These are phyloP conservation scores for Cricetomys ansorgei DNA, from an alignment of 2,113 vertebrate genomes.

Conservation along the genomic window DNA sequence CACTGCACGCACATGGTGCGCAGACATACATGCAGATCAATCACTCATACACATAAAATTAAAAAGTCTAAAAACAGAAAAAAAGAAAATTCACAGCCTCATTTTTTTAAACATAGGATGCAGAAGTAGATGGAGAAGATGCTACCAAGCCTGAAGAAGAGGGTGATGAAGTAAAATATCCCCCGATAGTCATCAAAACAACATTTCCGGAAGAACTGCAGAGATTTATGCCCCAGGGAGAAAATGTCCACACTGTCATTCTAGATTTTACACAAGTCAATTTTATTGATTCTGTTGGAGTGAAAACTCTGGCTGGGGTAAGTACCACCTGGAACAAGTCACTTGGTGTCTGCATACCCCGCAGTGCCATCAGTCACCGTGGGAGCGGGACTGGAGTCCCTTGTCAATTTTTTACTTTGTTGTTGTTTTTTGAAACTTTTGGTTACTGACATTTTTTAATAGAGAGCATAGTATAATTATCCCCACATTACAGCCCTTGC, in stretches of 20 bases:
- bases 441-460: background rate
- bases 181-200: conserved; percentile 71
- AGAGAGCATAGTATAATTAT: background rate
- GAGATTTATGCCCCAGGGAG: conserved; percentile 86
- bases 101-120: conserved; percentile 82
- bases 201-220: conserved; percentile 85
- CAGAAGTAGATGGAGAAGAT: conserved; percentile 86
- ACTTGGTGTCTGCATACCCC: background rate
- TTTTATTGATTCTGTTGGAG: conserved; percentile 97
- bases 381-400: background rate
- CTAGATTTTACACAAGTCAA: conserved; percentile 94
- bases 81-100: conserved; percentile 35
- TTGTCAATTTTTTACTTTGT: background rate
- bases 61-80: background rate
- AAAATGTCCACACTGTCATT: conserved; percentile 90
- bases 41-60: background rate
- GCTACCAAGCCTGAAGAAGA: conserved; percentile 89
- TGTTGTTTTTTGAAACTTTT: background rate
- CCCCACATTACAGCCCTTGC: background rate
- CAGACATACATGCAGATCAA: background rate
- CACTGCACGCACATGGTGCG: background rate
- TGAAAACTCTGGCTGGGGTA: conserved; percentile 94
- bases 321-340: conserved; percentile 70
- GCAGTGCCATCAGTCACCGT: background rate
- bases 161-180: conserved; percentile 84